Base-by-base conservation (phyloP, 2,113 vertebrate species). In the Paratilapia polleni region DNA sequence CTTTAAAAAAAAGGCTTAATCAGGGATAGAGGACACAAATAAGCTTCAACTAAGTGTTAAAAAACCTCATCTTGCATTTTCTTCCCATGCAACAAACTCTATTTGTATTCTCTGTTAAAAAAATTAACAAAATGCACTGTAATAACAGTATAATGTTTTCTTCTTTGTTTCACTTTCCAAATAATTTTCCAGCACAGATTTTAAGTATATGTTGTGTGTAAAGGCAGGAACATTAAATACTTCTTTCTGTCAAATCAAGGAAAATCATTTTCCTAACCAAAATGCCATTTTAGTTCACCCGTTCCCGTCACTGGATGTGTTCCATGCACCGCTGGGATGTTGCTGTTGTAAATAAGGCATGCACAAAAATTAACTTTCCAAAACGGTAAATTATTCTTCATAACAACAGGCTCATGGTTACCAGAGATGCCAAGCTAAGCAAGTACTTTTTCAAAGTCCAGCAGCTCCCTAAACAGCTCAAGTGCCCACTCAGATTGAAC, bases 371-470 rank as follows among this genome's bases (percentile, higher is more conserved):
- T 57, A 85, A 85, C 80, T 90, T 88, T 85, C 60, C 74, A 84
- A 77, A 92, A 88, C 73, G 83, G 54, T 68, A 87, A 92, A 92
- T 93, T 85, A 89, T 94, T 93, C 91, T 92, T 92, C 89, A 93
- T 90, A 90, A 93, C 78, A 90, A 82, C 84, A 61, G 80, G 89
- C 90, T 91, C 91, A 91, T 26, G 86, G 91, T 91, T 88, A 80
- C 86, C 36, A 78, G 84, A 92, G 88, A 93, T 81, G 93, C 92
- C 93, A 95, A 94, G 87, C 92, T 80, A 93, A 95, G 93, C 93
- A 93, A 94, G 93, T 90, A 94, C 92, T 88, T 92, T n/a, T 92
- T 92, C 88, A 93, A 93, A 93, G 92, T 89, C 86, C 90, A 90
- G 93, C 93, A 94, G 91, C 93, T 94, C 93, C 91, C 92, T 89